Percentiles rank a stretch among this genome's conserved stretches.
These are phyloP conservation scores for Patiria pectinifera DNA, from an alignment of 53 echinoderm and acorn worm species.

Conservation along the genomic window DNA sequence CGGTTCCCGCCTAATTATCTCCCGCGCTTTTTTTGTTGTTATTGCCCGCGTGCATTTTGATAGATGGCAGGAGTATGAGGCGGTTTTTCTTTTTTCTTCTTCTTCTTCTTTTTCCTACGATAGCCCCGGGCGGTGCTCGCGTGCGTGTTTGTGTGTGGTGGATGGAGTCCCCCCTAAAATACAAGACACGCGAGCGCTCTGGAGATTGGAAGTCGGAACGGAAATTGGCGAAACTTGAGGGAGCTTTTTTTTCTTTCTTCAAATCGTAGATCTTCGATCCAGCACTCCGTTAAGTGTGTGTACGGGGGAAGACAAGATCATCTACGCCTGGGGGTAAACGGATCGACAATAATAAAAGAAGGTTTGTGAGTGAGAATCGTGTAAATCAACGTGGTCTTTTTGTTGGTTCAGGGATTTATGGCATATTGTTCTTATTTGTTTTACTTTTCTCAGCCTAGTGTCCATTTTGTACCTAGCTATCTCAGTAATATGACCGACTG, in stretches of 20 bases:
- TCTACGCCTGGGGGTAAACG: neutral
- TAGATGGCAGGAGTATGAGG: neutral
- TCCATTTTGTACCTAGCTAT: no score
- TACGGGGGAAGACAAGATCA: neutral
- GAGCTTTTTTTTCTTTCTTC: slow-evolving; percentile 8
- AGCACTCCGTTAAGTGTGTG: neutral
- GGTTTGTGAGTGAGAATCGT: neutral
- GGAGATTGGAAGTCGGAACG: slow-evolving; percentile 44
- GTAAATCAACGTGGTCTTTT: neutral
- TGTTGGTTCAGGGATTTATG: neutral
- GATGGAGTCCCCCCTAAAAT: neutral
- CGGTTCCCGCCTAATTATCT: slow-evolving; percentile 35
- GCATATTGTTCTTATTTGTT: no score
- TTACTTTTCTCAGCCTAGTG: no score
- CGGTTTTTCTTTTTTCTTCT: neutral
- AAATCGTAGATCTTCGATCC: slow-evolving; percentile 49
- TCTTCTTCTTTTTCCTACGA: neutral
- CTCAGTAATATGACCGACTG: no score
- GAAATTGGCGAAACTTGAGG: slow-evolving; percentile 62
- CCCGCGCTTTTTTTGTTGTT: neutral
- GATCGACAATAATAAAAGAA: neutral
- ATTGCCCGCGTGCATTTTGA: neutral
- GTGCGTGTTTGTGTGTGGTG: neutral
- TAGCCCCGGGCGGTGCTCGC: slow-evolving; percentile 24
- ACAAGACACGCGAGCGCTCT: slow-evolving; percentile 3